A percentile compares a stretch with the other conserved stretches of the same genome.
phyloP scores from a whole-genome alignment of 2,113 vertebrate genomes.

The Coptodon bakossiorum region DNA sequence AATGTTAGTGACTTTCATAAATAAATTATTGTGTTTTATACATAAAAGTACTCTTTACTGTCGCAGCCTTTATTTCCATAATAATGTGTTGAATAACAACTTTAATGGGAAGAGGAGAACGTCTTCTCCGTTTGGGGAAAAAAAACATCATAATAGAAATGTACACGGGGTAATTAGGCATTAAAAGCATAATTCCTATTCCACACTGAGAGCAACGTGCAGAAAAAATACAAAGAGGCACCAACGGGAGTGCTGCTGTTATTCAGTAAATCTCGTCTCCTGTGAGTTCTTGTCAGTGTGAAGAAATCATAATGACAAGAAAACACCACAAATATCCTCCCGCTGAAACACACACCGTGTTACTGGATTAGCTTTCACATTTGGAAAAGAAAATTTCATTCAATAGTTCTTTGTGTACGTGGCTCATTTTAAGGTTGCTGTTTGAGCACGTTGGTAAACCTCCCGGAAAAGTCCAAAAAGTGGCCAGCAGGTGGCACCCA shows the following conservation, averaged over 20 bases:
- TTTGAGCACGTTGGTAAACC: background rate
- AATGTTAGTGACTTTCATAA: background rate
- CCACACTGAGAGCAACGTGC: background rate
- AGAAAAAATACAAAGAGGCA: background rate
- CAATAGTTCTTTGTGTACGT: background rate
- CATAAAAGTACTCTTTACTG: background rate
- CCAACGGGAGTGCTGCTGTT: rapidly evolving
- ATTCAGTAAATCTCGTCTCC: rapidly evolving
- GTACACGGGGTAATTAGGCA: background rate
- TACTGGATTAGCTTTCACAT: background rate
- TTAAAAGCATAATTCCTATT: background rate
- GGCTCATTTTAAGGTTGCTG: background rate
- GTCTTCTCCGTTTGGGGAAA: background rate
- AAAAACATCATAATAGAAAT: background rate
- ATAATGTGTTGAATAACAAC: background rate
- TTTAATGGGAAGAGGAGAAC: background rate
- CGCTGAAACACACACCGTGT: background rate
- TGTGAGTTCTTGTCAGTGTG: background rate
- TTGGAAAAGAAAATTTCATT: background rate
- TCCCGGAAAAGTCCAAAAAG: background rate
- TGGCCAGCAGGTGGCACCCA: slow-evolving; percentile 45
- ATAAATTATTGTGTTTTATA: background rate
- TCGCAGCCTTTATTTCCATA: background rate
- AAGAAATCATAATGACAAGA: background rate
- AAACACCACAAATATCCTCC: background rate